A percentile compares a stretch with the other conserved stretches of the same genome.
Conservation (phyloP, 1,140 invertebrate species). For the Oppia nitens region DNA sequence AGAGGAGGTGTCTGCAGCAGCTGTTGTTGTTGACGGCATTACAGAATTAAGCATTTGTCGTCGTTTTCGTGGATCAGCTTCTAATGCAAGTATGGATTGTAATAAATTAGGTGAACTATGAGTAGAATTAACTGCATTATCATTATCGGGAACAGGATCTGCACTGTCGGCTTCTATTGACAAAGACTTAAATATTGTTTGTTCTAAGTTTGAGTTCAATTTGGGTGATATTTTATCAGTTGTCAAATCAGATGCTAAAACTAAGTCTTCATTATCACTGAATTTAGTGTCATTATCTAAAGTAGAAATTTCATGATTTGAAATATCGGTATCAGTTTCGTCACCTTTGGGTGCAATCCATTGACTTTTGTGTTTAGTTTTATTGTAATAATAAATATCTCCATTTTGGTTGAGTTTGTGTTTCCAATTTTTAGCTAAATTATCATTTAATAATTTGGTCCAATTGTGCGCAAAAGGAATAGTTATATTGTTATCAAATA, state of each 20-base stretch:
- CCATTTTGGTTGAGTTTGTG: constrained; percentile 59
- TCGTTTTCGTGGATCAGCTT: constrained; percentile 4
- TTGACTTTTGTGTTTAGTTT: constrained; percentile 2
- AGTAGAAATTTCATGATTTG: neutral
- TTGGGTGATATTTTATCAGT: neutral
- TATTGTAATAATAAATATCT: constrained; percentile 62
- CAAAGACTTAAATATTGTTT: neutral
- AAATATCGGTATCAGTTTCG: neutral
- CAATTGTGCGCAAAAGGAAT: constrained; percentile 30
- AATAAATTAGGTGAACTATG: neutral
- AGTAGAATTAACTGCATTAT: constrained; percentile 15
- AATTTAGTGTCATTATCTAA: neutral
- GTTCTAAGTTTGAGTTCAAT: neutral
- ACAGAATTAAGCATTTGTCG: neutral
- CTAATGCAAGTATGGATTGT: neutral
- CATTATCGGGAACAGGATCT: neutral
- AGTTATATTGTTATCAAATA: constrained; percentile 5
- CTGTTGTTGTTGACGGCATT: constrained; percentile 23
- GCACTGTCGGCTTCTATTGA: neutral
- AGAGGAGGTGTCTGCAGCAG: constrained; percentile 36
- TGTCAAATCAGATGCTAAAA: neutral
- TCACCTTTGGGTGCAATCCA: constrained; percentile 13
- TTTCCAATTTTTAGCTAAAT: constrained; percentile 71
- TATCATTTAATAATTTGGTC: constrained; percentile 33
- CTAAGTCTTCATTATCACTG: neutral